Conservation (phyloP, 2,888 invertebrate genomes). For the Athalia rosae region DNA sequence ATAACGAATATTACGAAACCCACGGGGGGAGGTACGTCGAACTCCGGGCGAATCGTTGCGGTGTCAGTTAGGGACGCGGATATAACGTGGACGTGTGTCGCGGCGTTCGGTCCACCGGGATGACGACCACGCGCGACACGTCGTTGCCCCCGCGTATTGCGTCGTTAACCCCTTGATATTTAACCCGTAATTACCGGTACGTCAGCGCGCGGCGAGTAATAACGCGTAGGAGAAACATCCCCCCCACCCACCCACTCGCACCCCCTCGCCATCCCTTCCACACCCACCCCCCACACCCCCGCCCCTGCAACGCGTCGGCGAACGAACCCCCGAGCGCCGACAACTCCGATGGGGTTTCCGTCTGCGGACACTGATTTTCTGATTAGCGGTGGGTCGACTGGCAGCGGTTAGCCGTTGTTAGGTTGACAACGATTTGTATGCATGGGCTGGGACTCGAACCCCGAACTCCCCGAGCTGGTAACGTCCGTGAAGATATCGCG, state of each 20-base stretch:
- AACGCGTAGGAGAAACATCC: neutral
- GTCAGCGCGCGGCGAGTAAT: conserved; percentile 49
- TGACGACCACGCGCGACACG: conserved; percentile 53
- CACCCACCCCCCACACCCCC: neutral
- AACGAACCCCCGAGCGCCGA: conserved; percentile 45
- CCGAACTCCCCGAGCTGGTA: conserved; percentile 49
- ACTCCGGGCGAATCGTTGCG: neutral
- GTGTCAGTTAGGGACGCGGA: neutral
- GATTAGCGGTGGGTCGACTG: conserved; percentile 72
- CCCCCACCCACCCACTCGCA: neutral
- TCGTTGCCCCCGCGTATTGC: conserved; percentile 56
- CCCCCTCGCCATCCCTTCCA: conserved; percentile 7
- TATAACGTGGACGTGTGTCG: neutral
- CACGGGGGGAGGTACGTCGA: neutral
- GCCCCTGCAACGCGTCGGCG: conserved; percentile 32
- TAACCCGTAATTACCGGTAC: conserved; percentile 68
- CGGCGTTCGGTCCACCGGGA: conserved; percentile 34
- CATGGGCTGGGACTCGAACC: conserved; percentile 72
- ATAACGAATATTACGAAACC: neutral
- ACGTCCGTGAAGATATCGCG: neutral
- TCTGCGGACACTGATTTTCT: conserved; percentile 70
- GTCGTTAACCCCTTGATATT: conserved; percentile 66
- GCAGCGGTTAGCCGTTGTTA: conserved; percentile 73
- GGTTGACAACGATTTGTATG: conserved; percentile 72
- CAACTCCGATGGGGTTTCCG: conserved; percentile 66